Evolutionary conservation across 2,888 invertebrate genomes (phyloP), one percentile per base, ranked within the genome.

Genomic region (Crossocerus cetratus): DNA sequence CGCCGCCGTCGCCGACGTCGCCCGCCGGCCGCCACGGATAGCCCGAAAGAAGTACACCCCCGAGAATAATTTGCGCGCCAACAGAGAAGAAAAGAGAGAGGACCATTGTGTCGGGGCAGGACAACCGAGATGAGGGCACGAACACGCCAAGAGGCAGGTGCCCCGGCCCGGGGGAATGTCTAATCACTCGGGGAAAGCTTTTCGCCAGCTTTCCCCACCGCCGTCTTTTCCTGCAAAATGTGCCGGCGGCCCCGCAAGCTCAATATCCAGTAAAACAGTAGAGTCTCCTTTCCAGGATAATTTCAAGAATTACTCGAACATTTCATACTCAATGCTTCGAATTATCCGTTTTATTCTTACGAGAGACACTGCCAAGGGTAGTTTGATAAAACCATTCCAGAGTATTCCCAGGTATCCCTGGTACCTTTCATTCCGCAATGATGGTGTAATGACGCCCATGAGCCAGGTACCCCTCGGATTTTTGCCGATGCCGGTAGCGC

Each of bases 41-140:
- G 77, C 72, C 74, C 60, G 77, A 74, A 83, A 82, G 82, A 84
- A 84, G 82, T 80, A 82, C 80, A 83, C 87, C 85, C 87, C 58
- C 60, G 86, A 86, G 88, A 81, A 83, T 84, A 87, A 87, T 89
- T 87, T 87, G 75, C 66, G 22, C 57, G 32, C 32, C 8, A 32
- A 32, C 32, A 32, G 55, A 32, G 23, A 62, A 56, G 49, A 64
- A 69, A 59, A 73, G 60, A 22, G 32, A 60, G 43, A 20, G 23
- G n/a, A n/a, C 32, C 32, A 16, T 14, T 42, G 18, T 60, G 49
- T 55, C 4, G n/a, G 16, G n/a, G 13, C 23, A 53, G 49, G 72
- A 45, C 45, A n/a, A n/a, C 16, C 44, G 32, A 5, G 22, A 1
- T 23, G 3, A 18, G 23, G 49, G 21, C 42, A 14, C 16, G 42